Conservation (phyloP, 2,888 invertebrate species). For the Tinea semifulvella region DNA sequence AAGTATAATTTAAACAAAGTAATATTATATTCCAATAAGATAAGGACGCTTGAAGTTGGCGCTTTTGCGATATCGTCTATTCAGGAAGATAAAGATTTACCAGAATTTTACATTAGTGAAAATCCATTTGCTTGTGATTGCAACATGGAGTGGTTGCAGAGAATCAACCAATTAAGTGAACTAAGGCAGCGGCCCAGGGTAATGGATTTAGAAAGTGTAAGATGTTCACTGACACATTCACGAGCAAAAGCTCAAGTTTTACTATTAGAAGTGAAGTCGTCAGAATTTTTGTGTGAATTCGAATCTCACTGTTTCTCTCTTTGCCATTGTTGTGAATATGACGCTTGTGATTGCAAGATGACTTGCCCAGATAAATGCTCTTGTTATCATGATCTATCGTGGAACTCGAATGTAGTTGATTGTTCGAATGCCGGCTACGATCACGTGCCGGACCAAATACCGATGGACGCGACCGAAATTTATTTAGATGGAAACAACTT, state of each 20-base stretch:
- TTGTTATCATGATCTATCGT: constrained; percentile 87
- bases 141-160: constrained; percentile 86
- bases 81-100: constrained; percentile 73
- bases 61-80: constrained; percentile 75
- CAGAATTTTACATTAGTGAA: constrained; percentile 81
- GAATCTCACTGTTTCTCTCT: constrained; percentile 84
- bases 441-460: constrained; percentile 80
- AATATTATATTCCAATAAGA: constrained; percentile 77
- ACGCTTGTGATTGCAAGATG: constrained; percentile 92
- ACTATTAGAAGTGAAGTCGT: constrained; percentile 73
- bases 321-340: constrained; percentile 91
- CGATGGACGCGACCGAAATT: constrained; percentile 90
- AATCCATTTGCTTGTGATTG: constrained; percentile 89
- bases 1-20: constrained; percentile 79
- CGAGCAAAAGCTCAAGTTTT: constrained; percentile 69
- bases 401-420: constrained; percentile 86
- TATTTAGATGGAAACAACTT: constrained; percentile 85
- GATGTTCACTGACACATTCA: constrained; percentile 78
- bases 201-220: constrained; percentile 80
- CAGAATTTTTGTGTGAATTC: constrained; percentile 84
- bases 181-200: constrained; percentile 79
- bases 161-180: constrained; percentile 79
- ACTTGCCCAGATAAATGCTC: constrained; percentile 87
- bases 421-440: constrained; percentile 80
- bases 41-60: constrained; percentile 75